Conservation (phyloP, 1,140 invertebrate genomes). For the Heliconius hewitsoni region DNA sequence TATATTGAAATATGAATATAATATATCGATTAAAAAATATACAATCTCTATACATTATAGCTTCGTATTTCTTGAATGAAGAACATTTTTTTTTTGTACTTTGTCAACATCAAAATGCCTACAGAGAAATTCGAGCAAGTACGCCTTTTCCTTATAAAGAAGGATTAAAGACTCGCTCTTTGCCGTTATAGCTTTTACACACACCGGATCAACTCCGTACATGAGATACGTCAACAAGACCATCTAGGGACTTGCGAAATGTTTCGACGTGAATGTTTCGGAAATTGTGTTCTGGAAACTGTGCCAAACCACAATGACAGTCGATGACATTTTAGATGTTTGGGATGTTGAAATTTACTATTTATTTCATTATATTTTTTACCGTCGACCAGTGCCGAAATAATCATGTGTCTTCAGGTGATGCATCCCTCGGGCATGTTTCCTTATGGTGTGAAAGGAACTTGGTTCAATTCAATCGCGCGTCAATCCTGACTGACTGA, state of each 20-base stretch:
- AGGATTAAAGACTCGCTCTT: constrained; percentile 34
- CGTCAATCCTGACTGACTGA: too few species aligned
- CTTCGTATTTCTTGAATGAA: background rate
- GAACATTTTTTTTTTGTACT: background rate
- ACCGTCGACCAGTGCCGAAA: too few species aligned
- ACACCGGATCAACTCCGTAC: constrained; percentile 20
- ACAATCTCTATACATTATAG: background rate
- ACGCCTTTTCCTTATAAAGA: constrained; percentile 34
- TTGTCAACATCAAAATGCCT: background rate
- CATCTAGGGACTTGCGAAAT: constrained; percentile 11
- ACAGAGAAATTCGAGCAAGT: background rate
- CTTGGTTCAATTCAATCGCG: too few species aligned
- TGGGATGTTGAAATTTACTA: background rate
- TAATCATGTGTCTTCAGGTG: too few species aligned
- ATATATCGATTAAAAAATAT: too few species aligned
- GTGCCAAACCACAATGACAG: background rate
- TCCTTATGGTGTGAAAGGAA: too few species aligned
- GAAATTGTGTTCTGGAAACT: background rate
- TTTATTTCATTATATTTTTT: background rate
- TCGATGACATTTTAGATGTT: background rate
- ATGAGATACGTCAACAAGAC: constrained; percentile 20
- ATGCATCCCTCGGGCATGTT: too few species aligned
- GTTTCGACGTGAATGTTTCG: constrained; percentile 4
- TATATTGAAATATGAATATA: too few species aligned
- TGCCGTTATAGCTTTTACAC: constrained; percentile 18